Conservation (phyloP, 92 coral and sea anemone genomes). For the Micromussa lordhowensis region DNA sequence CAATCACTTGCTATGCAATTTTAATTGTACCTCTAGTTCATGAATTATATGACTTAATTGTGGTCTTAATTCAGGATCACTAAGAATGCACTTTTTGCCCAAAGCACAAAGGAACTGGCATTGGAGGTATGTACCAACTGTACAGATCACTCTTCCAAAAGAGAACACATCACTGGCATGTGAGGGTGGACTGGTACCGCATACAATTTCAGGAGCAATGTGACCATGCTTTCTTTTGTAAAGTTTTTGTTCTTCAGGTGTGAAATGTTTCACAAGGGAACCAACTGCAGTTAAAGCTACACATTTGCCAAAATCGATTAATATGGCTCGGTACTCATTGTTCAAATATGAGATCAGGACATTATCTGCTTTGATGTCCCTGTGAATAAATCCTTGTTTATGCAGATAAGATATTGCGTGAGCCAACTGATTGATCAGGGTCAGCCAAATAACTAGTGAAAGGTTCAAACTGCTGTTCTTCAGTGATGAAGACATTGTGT, state of each 20-base stretch:
- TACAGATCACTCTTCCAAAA: neutral
- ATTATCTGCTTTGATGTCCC: too few species aligned
- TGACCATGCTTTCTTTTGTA: too few species aligned
- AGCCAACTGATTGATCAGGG: too few species aligned
- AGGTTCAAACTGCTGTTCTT: neutral
- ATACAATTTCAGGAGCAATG: too few species aligned
- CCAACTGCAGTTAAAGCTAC: too few species aligned
- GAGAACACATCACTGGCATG: conserved; percentile 4
- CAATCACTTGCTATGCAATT: neutral
- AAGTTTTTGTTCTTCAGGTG: too few species aligned
- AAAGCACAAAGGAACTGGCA: conserved; percentile 3
- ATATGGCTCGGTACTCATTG: too few species aligned
- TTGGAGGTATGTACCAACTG: neutral
- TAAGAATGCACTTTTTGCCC: neutral
- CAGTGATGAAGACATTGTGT: neutral
- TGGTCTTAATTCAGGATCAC: neutral
- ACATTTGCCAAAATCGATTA: too few species aligned
- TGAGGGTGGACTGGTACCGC: conserved; percentile 25
- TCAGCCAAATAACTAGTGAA: neutral
- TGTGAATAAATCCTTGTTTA: too few species aligned
- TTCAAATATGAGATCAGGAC: too few species aligned
- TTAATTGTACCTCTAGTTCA: neutral
- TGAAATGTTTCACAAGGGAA: too few species aligned
- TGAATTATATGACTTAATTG: neutral
- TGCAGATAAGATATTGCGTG: too few species aligned